Conservation (phyloP, 2,888 invertebrate genomes). For the Hylaea fasciaria region DNA sequence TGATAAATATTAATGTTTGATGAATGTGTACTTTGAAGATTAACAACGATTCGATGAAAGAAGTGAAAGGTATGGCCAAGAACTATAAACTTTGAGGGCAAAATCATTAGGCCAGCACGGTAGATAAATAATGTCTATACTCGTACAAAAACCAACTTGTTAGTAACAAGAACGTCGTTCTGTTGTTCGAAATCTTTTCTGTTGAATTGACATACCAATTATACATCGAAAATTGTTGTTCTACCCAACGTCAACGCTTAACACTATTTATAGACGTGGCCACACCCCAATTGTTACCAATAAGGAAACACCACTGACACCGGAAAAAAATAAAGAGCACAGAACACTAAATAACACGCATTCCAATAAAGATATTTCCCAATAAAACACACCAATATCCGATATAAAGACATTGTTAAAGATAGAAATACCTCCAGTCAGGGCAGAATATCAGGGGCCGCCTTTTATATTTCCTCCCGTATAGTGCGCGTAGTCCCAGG, state of each 20-base stretch:
- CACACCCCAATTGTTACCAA: conserved; percentile 17
- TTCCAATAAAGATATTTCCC: conserved; percentile 40
- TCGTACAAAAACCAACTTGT: no score
- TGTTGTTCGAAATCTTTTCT: no score
- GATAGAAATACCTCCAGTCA: conserved; percentile 41
- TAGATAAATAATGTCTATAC: no score
- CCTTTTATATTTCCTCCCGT: conserved; percentile 42
- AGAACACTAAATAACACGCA: conserved; percentile 33
- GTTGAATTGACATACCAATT: conserved; percentile 1
- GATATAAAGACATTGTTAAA: conserved; percentile 50
- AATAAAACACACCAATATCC: conserved; percentile 42
- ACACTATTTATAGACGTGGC: conserved; percentile 3
- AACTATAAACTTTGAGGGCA: no score
- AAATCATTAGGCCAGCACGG: no score
- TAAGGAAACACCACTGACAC: conserved; percentile 4
- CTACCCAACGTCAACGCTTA: conserved; percentile 4
- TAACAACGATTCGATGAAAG: not conserved
- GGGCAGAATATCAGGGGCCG: conserved; percentile 37
- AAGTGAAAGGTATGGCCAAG: no score
- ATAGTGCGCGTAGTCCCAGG: conserved; percentile 25
- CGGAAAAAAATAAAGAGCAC: conserved; percentile 18
- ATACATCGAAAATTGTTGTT: conserved; percentile 6
- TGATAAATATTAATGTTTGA: not conserved
- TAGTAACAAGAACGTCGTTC: no score
- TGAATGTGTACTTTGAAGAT: not conserved